Conservation (phyloP, 2,113 vertebrate species). For the Urocolius indicus region DNA sequence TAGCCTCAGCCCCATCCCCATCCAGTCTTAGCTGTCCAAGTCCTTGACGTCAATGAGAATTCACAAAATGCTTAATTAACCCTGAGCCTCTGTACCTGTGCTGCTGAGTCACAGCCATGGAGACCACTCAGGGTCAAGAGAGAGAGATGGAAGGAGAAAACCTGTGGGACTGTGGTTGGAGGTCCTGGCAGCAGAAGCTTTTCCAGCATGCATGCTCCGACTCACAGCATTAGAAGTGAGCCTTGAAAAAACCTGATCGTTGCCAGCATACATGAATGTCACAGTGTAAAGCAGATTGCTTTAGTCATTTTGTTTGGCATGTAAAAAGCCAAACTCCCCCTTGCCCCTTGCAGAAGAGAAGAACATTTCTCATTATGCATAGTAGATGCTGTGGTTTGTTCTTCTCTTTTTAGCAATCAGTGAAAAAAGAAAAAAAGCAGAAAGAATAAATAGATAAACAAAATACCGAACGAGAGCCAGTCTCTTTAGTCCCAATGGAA, state of each 20-base stretch:
- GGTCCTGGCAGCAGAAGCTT: not conserved
- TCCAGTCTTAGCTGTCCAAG: not conserved
- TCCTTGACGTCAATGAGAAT: not conserved
- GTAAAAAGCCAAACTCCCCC: not conserved
- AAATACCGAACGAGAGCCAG: not conserved
- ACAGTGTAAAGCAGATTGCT: not conserved
- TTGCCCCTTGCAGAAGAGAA: not conserved
- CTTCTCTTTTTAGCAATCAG: not conserved
- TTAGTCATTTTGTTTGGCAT: not conserved
- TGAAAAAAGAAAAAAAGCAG: not conserved
- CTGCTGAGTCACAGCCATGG: not conserved
- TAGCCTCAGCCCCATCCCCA: not conserved
- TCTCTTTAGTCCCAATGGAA: not conserved
- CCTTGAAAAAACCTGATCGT: not conserved
- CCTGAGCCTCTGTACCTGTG: not conserved
- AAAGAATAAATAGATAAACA: not conserved
- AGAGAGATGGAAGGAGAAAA: not conserved
- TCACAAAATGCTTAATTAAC: not conserved
- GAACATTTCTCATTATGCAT: not conserved
- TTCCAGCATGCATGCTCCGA: rapidly evolving
- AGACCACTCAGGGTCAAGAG: not conserved
- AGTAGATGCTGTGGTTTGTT: not conserved
- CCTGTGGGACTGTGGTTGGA: not conserved
- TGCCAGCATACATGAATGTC: not conserved
- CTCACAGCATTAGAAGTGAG: not conserved